Base-by-base conservation (phyloP, 2,888 invertebrate species). In the Nineta flava region DNA sequence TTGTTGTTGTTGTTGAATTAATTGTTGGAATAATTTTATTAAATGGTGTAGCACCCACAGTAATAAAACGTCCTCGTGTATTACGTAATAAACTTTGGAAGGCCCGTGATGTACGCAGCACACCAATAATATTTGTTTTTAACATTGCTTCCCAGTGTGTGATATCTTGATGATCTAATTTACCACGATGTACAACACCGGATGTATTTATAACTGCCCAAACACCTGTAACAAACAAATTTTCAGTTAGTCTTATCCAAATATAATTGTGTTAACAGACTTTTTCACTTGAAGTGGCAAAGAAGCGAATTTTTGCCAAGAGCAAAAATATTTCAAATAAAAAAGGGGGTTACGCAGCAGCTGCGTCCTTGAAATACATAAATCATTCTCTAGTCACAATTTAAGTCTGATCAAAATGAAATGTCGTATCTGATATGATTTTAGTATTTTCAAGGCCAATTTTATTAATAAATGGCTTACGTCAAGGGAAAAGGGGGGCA, bases 161-260 rank as follows among this genome's bases (percentile, higher is more conserved):
- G 5, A 79, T 75, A 52, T 85, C 83, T 58, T 82, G 81, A 55
- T 73, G 74, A 55, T 80, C 80, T 49, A 81, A 71, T 38, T 76
- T 68, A 16, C 87, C 86, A 10, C 81, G 78, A 51, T 81, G 80
- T 51, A 81, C 79, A 57, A 82, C 73, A 26, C 87, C 87, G 17
- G 85, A 86, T 31, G 87, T 87, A 66, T 87, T 87, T 54, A 88
- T 79, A 21, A 88, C 84, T 46, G 87, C 86, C 79, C 86, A 84
- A 50, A 85, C 73, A 53, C 84, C 84, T 84, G 64, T 2, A 66
- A 67, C 57, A 51, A 54, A 46, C 9, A 26, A 12, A 49, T 35
- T n/a, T 19, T 19, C 19, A 21, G 43, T 15, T 43, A 15, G 5
- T 40, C 40, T 7, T 7, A 40, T 40, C 13, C n/a, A 40, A 10